Evolutionary conservation across 92 coral and sea anemone species (phyloP), one percentile per base, ranked within the genome.

Genomic region (Hydrozoanthus gracilis): DNA sequence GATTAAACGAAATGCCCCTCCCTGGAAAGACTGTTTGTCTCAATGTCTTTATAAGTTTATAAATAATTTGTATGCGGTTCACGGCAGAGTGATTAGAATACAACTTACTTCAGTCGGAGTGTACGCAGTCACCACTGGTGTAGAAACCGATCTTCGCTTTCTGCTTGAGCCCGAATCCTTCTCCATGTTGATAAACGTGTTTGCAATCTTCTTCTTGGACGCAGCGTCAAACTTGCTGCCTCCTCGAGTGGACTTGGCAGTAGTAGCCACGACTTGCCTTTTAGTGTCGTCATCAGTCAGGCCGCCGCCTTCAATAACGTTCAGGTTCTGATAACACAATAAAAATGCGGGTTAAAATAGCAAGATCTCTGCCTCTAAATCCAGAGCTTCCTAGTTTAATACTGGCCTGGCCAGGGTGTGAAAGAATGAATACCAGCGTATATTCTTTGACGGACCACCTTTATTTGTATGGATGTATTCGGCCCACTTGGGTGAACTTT

Each of bases 241-340:
- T 3, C 93, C 91, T 9, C 46, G 64, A 39, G 95, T 92, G 6
- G 89, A 65, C 52, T 84, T 72, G 27, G 70, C 88, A 75, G 56
- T 74, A 11, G 91, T 82, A 13, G 70, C 55, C 13, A 67, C 84
- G 84, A 86, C 73, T 51, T 86, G 73, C 47, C n/a, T 64, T 80
- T 90, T 71, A 17, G 89, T 83, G 18, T 52, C 89, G 12, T 69
- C 74, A 60, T 88, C 93, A 27, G 87, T 49, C 1, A 92, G 73
- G 15, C 91, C 93, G 5, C 93, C 93, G 9, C 12, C 79, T 51
- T 84, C 84, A n/a, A 90, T 15, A 16, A 85, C 74, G 27, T 17
- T 5, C n/a, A 90, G n/a, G 13, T 76, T 77, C 95, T 92, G 86
- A 46, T 77, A 56, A 55, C 54, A 12, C 72, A 71, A 6, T n/a